Evolutionary conservation across 2,888 invertebrate species (phyloP).

Genomic region (Adelphocoris suturalis): DNA sequence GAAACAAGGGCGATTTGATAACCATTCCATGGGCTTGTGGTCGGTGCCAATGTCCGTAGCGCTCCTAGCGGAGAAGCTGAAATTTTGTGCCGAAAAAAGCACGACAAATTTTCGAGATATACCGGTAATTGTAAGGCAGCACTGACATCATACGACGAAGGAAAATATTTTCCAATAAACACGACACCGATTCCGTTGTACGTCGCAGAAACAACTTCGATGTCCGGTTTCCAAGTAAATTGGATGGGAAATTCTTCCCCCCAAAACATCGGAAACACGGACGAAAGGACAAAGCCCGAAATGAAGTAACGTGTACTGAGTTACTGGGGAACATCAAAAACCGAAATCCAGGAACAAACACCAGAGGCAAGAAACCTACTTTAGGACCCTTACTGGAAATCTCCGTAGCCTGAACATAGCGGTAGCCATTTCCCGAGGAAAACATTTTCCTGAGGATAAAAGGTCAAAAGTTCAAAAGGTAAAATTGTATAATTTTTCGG

Average conservation of each 20-base stretch:
- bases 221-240: neutral
- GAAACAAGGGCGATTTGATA: no score
- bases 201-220: neutral
- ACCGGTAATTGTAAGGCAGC: no score
- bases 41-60: no score
- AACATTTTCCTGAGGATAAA: conserved; percentile 3
- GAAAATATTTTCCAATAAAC: neutral
- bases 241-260: neutral
- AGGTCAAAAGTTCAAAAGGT: conserved; percentile 63
- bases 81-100: no score
- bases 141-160: neutral
- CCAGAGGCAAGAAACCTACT: neutral
- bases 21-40: no score
- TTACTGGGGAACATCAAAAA: neutral
- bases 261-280: neutral
- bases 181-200: neutral
- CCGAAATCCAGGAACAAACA: neutral
- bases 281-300: neutral
- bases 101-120: neutral
- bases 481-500: neutral
- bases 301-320: neutral
- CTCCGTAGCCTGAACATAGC: neutral
- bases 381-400: neutral
- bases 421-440: conserved; percentile 10
- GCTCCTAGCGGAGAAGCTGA: no score